A percentile compares a stretch with the other conserved stretches of the same genome.
Conservation (phyloP, 2,113 vertebrate species). For the Poeciliopsis prolifica region DNA sequence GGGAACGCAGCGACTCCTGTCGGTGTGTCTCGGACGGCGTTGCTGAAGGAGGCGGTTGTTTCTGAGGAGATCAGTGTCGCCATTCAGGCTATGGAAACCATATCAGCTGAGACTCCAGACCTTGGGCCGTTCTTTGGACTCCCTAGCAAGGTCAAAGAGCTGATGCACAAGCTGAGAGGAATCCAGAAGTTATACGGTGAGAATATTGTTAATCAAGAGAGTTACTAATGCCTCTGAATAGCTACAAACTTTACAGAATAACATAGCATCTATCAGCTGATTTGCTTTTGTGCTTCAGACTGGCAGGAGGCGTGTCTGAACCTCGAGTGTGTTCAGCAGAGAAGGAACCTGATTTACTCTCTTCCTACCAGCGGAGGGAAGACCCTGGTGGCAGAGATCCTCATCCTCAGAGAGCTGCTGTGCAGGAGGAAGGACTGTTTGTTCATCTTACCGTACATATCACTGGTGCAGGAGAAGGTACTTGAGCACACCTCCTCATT, state of each 20-base stretch:
- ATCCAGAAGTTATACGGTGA: conserved; percentile 94
- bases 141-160: conserved; percentile 91
- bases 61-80: conserved; percentile 88
- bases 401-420: conserved; percentile 91
- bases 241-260: background rate
- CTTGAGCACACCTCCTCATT: background rate
- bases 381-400: conserved; percentile 95
- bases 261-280: background rate
- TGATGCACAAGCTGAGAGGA: conserved; percentile 85
- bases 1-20: conserved; percentile 85
- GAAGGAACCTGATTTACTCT: conserved; percentile 95
- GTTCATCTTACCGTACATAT: conserved; percentile 92
- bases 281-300: conserved; percentile 71
- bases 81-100: conserved; percentile 77
- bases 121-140: conserved; percentile 96
- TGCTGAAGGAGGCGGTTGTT: conserved; percentile 84
- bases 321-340: conserved; percentile 85
- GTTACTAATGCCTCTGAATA: too few species aligned
- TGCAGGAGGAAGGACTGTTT: conserved; percentile 90
- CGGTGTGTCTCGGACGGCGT: conserved; percentile 79
- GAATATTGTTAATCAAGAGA: background rate
- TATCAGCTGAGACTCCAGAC: conserved; percentile 78
- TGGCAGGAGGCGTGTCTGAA: conserved; percentile 96
- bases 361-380: conserved; percentile 96
- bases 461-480: conserved; percentile 98